Evolutionary conservation across 2,888 invertebrate species (phyloP), one percentile per base, ranked within the genome.

Genomic region (Agonum fuliginosum): DNA sequence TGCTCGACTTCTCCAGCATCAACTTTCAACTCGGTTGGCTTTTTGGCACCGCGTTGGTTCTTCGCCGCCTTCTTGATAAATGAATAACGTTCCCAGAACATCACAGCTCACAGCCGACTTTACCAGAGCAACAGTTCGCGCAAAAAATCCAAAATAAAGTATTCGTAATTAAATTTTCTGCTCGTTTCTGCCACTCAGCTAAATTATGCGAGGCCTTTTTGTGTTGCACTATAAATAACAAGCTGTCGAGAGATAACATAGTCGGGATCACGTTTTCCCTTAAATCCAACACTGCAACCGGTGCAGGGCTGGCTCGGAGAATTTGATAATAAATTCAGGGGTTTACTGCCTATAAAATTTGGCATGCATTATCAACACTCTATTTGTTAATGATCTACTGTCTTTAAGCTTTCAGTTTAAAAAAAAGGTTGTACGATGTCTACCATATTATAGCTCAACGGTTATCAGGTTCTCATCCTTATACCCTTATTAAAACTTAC

Each of bases 91-190:
- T 75, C 67, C 67, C 67, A 67, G 73, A 73, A 54, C 54, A 54
- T 54, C 43, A 51, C 48, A 48, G 37, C 37, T 54, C 43, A 51
- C 48, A 48, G 37, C 37, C 48, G 20, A 48, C 48, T 48, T 48
- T 20, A 48, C 24, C 30, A 30, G 34, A 46, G 70, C 43, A 70
- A 70, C 43, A 70, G 46, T 70, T 67, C 58, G 41, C 41, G 14
- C 43, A 43, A 70, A 70, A 69, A 62, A 27, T 27, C 12, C 10
- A 62, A 70, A 70, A 70, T 46, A 70, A 75, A 75, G 37, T 48
- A 67, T 67, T 75, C 67, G 27, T 75, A 75, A 75, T 75, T 75
- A 75, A 75, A 75, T 75, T 75, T 75, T 75, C 67, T 67, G 67
- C 67, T 75, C 51, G 51, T 67, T 67, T 75, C 65, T 75, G 67